Conservation (phyloP, 2,797 vertebrate species). For the Anas acuta region DNA sequence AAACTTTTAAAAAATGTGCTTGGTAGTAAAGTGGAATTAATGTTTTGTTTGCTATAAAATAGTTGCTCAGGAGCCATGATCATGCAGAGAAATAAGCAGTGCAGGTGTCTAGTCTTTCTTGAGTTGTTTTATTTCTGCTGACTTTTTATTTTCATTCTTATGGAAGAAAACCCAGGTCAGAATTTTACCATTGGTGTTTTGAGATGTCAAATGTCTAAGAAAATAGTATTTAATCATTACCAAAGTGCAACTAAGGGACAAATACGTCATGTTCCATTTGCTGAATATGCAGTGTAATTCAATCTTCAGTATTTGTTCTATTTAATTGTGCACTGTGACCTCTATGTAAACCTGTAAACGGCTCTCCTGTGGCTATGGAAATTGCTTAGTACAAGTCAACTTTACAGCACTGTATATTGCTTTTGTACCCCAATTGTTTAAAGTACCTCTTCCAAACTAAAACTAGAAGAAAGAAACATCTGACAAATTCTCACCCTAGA, state of each 20-base stretch:
- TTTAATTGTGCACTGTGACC: not conserved
- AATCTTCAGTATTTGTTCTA: not conserved
- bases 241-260: not conserved
- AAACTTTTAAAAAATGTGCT: not conserved
- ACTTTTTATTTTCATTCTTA: not conserved
- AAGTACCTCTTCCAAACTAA: slow-evolving; percentile 6
- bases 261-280: not conserved
- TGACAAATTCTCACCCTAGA: not conserved
- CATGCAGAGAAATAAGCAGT: not conserved
- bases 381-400: not conserved
- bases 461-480: not conserved
- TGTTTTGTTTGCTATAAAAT: slow-evolving; percentile 1
- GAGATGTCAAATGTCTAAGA: not conserved
- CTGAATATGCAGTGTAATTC: not conserved
- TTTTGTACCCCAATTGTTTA: not conserved
- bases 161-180: not conserved
- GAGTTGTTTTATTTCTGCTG: slow-evolving; percentile 1
- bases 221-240: not conserved
- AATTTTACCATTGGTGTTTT: not conserved
- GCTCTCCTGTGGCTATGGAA: not conserved
- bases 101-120: not conserved
- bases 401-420: not conserved
- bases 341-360: not conserved
- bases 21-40: not conserved
- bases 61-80: not conserved